A percentile compares a stretch with the other conserved stretches of the same genome.
Evolutionary conservation across 2,113 vertebrate species (phyloP).

Genomic region (Nothocercus nigrocapillus): DNA sequence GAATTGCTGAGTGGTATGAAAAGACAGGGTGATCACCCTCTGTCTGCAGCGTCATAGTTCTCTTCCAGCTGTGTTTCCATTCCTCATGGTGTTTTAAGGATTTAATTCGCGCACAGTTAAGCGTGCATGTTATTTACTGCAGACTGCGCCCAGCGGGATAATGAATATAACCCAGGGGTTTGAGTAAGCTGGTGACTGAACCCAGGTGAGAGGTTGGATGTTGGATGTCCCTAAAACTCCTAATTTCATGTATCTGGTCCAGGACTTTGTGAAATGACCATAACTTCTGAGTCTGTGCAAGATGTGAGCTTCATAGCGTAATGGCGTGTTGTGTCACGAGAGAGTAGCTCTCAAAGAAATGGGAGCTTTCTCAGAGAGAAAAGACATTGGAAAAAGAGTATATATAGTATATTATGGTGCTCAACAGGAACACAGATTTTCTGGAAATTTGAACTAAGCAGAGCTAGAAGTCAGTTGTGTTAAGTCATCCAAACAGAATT

Average conservation of each 20-base stretch:
- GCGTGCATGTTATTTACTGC: not conserved
- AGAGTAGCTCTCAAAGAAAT: not conserved
- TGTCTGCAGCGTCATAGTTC: not conserved
- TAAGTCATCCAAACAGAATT: constrained; percentile 28
- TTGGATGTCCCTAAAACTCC: not conserved
- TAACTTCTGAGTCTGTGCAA: not conserved
- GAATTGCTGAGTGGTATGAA: not conserved
- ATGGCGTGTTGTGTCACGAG: not conserved
- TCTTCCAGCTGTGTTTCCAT: not conserved
- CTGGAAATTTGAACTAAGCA: constrained; percentile 35
- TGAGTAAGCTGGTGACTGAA: not conserved
- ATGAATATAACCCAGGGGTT: accelerated
- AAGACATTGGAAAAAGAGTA: not conserved
- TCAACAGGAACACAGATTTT: constrained; percentile 37
- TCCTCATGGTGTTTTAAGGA: not conserved
- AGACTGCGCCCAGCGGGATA: not conserved
- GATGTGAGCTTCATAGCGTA: not conserved
- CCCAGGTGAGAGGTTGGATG: not conserved
- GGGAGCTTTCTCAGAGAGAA: not conserved
- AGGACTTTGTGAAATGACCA: not conserved
- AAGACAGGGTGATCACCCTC: not conserved
- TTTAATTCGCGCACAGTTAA: not conserved
- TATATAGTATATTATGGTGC: not conserved
- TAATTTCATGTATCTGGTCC: not conserved
- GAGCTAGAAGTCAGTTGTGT: constrained; percentile 9